Conservation (phyloP, 2,797 vertebrate species). For the Zalophus californianus region DNA sequence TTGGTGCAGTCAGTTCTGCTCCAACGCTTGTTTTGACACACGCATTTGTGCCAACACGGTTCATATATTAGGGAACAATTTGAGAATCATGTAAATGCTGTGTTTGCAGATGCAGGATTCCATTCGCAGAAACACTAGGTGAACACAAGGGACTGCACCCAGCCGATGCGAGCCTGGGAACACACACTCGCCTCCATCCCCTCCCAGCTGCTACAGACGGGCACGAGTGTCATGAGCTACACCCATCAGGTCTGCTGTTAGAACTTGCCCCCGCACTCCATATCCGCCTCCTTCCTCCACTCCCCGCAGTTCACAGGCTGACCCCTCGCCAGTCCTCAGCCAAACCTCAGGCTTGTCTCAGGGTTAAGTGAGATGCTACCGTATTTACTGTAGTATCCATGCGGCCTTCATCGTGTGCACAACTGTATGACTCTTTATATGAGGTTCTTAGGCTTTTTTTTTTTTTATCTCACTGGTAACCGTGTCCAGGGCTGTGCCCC, state of each 20-base stretch:
- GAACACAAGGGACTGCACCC: too few relatives aligned
- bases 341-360: neutral
- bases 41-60: neutral
- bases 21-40: rapidly evolving
- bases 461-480: neutral
- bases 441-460: neutral
- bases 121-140: neutral
- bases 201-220: neutral
- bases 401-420: neutral
- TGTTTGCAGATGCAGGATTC: neutral
- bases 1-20: rapidly evolving
- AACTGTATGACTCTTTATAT: rapidly evolving
- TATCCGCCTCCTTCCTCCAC: neutral
- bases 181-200: rapidly evolving
- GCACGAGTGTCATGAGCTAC: rapidly evolving
- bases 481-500: rapidly evolving
- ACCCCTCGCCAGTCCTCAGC: rapidly evolving
- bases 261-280: neutral
- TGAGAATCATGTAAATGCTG: neutral
- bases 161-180: neutral
- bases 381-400: rapidly evolving
- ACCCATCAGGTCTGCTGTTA: neutral
- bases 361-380: neutral
- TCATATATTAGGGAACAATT: neutral
- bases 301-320: neutral